These are phyloP conservation scores for Philereme transversata DNA, from an alignment of 2,888 invertebrate genomes.

Conservation along the genomic window DNA sequence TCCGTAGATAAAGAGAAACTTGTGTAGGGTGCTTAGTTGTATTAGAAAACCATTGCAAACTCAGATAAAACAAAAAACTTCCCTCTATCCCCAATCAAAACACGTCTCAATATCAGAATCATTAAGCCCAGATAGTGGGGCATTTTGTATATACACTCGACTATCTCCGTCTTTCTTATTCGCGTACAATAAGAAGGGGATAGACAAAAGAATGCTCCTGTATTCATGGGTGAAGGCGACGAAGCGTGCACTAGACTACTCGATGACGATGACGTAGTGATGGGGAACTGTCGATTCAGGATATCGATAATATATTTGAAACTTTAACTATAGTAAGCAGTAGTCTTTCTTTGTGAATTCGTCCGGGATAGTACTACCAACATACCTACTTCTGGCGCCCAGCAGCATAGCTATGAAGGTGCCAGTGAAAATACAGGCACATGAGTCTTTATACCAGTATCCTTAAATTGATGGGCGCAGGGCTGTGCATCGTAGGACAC, in stretches of 20 bases:
- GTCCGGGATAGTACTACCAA: too few relatives aligned
- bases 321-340: not conserved
- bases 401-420: too few relatives aligned
- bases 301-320: constrained; percentile 2
- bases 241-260: constrained; percentile 75
- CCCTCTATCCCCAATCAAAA: constrained; percentile 34
- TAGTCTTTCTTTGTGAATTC: too few relatives aligned
- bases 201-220: constrained; percentile 70
- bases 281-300: constrained; percentile 35
- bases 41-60: not conserved
- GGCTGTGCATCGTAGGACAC: too few relatives aligned
- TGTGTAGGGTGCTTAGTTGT: too few relatives aligned
- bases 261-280: constrained; percentile 74
- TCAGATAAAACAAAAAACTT: constrained; percentile 7
- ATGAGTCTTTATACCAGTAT: too few relatives aligned
- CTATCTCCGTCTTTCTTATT: constrained; percentile 47
- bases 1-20: too few relatives aligned
- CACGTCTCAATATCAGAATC: constrained; percentile 42
- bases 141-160: constrained; percentile 35
- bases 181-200: constrained; percentile 49
- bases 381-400: too few relatives aligned
- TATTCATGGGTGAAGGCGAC: constrained; percentile 77
- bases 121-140: constrained; percentile 37
- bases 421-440: too few relatives aligned
- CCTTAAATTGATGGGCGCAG: too few relatives aligned